These are phyloP conservation scores for Protaetia brevitarsis DNA, from an alignment of 1,140 invertebrate genomes.

Conservation along the genomic window DNA sequence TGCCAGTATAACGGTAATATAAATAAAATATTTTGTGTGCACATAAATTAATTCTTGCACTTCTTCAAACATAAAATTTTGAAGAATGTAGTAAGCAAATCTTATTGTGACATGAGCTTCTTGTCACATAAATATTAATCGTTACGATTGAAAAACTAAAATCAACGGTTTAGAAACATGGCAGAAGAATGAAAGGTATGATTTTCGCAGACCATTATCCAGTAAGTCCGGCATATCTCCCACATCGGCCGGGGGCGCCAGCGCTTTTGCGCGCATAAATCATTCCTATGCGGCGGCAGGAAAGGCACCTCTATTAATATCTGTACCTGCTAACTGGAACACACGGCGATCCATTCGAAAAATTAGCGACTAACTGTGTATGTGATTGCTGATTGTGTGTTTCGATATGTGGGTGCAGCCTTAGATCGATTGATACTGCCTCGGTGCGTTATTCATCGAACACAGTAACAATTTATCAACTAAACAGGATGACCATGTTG, in stretches of 20 bases:
- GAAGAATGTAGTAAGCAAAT: neutral
- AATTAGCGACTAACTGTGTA: conserved; percentile 24
- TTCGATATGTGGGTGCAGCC: conserved; percentile 30
- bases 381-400: conserved; percentile 32
- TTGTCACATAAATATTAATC: neutral
- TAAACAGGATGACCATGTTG: conserved; percentile 17
- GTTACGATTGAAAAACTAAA: conserved; percentile 5
- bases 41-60: too few relatives aligned
- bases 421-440: conserved; percentile 29
- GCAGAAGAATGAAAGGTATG: conserved; percentile 2
- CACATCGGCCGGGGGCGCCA: conserved; percentile 30
- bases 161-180: neutral
- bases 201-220: conserved; percentile 20
- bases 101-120: neutral
- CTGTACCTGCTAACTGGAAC: conserved; percentile 35
- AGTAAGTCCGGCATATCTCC: conserved; percentile 27
- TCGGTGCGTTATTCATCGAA: conserved; percentile 30
- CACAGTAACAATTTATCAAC: conserved; percentile 29
- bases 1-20: too few relatives aligned
- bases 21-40: too few relatives aligned
- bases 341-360: conserved; percentile 26
- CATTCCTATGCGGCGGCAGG: conserved; percentile 28
- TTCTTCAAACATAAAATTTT: neutral
- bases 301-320: conserved; percentile 33
- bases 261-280: conserved; percentile 30